A percentile compares a stretch with the other conserved stretches of the same genome.
phyloP scores from a whole-genome alignment of 2,888 invertebrate species.

The Lypha dubia region DNA sequence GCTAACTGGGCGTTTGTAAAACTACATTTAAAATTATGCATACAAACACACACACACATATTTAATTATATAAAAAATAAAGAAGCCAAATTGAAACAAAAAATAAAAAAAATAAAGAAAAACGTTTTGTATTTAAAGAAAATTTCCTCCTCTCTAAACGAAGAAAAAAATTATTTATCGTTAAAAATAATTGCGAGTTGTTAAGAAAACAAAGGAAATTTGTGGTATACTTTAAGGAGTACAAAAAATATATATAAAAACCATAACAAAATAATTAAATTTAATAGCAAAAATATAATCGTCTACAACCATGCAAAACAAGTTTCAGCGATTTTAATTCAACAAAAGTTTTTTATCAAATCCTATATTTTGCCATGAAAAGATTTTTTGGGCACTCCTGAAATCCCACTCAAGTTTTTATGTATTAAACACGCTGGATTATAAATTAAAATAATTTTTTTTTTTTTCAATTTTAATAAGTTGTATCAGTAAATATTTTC shows the following conservation, averaged over 20 bases:
- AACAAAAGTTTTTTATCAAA: no score
- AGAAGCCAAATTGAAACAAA: not conserved
- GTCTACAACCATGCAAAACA: no score
- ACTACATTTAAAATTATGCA: not conserved
- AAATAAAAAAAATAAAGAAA: constrained; percentile 15
- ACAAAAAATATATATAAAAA: not conserved
- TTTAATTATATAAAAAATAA: no score
- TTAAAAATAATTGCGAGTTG: constrained; percentile 49
- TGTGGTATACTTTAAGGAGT: constrained; percentile 1
- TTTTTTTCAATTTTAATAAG: no score
- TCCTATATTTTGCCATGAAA: no score
- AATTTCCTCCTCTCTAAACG: not conserved
- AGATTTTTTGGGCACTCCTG: no score
- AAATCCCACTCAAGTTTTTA: no score
- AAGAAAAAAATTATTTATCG: constrained; percentile 29
- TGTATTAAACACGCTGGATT: no score
- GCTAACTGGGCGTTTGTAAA: constrained; percentile 47
- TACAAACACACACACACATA: not conserved
- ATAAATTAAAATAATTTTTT: no score
- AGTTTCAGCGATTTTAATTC: no score
- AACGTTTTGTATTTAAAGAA: not conserved
- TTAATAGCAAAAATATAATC: not conserved
- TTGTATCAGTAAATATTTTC: no score
- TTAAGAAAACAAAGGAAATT: not conserved
- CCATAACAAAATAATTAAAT: not conserved